Evolutionary conservation across 2,113 vertebrate genomes (phyloP).

Genomic region (Gymnogyps californianus): DNA sequence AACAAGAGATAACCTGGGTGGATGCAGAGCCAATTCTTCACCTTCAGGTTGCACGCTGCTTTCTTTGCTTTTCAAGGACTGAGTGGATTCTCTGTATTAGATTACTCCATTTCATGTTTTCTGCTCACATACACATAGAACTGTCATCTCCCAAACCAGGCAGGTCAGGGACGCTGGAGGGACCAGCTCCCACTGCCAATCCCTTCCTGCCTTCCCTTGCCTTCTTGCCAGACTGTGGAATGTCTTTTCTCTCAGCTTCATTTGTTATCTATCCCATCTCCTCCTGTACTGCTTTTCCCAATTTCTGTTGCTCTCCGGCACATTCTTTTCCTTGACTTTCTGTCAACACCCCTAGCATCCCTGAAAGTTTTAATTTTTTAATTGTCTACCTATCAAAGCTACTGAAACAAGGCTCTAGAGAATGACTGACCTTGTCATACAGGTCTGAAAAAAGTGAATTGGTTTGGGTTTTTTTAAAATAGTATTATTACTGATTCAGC

Average conservation of each 20-base stretch:
- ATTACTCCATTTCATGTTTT: neutral
- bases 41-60: neutral
- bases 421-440: neutral
- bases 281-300: neutral
- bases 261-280: neutral
- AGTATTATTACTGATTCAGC: neutral
- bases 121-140: neutral
- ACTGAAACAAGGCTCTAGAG: neutral
- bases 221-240: neutral
- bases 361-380: neutral
- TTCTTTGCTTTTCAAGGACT: neutral
- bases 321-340: neutral
- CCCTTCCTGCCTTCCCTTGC: neutral
- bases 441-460: neutral
- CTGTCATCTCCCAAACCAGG: neutral
- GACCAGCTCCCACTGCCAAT: neutral
- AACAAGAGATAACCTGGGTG: fast-evolving
- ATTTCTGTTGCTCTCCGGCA: neutral
- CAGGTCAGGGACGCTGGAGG: neutral
- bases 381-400: neutral
- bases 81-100: neutral
- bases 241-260: neutral
- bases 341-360: neutral
- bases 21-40: neutral
- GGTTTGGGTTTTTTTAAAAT: neutral